Base-by-base conservation (phyloP, 2,888 invertebrate species). In the Rhorus exstirpatorius region DNA sequence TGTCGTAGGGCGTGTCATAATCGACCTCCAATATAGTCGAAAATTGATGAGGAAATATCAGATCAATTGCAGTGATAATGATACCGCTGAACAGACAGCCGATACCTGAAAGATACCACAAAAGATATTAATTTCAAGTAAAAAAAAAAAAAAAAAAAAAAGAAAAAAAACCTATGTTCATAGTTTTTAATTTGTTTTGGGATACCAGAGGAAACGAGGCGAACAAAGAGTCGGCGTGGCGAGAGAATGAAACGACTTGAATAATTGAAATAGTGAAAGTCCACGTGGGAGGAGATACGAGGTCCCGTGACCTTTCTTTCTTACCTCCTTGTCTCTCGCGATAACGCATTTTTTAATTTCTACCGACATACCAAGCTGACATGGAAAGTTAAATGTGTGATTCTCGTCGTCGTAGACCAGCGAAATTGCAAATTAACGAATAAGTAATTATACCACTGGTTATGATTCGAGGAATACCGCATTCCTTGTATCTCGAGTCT, bases 1-100 rank as follows among this genome's bases (percentile, higher is more conserved):
- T 94, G 93, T 98, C 98, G 91, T 98, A 98, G 0, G 98, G 98
- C 14, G 98, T 98, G 92, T 98, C 98, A 92, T 97, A 98, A 93
- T 98, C 98, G 55, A 98, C 97, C 93, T 97, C 97, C 77, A 98
- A 93, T 85, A 98, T 97, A 0, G 98, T 98, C 53, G 98, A 97
- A 93, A 98, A 98, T 87, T 96, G 96, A 93, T 98, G 97, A 3
- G 98, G 98, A 94, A 96, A 97, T 85, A 98, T 95, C 90, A 98
- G 94, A 93, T 97, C 97, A 84, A 98, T 94, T 10, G 96, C 95
- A 7, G 97, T 96, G 85, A 98, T 97, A 68, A 97, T 93, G 17
- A 97, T 93, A 8, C 98, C 98, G 17, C 96, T 95, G 60, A 97
- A 93, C 41, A 97, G 92, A 92, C 98, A 97, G 53, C 97, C 93